Conservation (phyloP, 53 echinoderm and acorn worm genomes). For the Actinopyga echinites region DNA sequence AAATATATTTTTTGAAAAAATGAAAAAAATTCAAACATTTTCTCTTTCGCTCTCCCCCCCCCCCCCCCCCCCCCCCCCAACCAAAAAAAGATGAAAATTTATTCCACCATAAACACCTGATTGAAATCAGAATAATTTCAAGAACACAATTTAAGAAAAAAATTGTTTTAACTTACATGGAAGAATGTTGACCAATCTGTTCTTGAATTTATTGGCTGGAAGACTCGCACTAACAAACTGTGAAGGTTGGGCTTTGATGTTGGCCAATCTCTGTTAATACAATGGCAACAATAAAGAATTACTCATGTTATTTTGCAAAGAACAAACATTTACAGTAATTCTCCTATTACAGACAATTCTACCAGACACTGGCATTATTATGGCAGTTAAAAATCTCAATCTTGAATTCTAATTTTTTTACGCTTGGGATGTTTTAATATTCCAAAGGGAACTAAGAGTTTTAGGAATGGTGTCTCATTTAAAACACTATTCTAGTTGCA, state of each 20-base stretch:
- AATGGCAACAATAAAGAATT: background rate
- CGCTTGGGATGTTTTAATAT: too few relatives aligned
- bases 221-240: conserved; percentile 98
- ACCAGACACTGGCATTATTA: background rate
- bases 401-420: too few relatives aligned
- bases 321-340: background rate
- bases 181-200: conserved; percentile 94
- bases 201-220: conserved; percentile 99
- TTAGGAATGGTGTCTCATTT: too few relatives aligned
- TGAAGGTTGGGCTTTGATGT: conserved; percentile 91
- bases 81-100: too few relatives aligned
- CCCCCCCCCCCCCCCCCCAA: too few relatives aligned
- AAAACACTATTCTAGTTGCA: too few relatives aligned
- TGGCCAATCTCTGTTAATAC: conserved; percentile 80
- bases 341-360: background rate
- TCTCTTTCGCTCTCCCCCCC: too few relatives aligned
- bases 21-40: too few relatives aligned
- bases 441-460: too few relatives aligned
- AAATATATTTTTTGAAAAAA: too few relatives aligned
- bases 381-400: too few relatives aligned
- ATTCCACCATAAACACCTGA: background rate
- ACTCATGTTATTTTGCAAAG: background rate
- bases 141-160: background rate
- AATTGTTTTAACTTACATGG: conserved; percentile 71
- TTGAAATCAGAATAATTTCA: background rate